Evolutionary conservation across 53 echinoderm and acorn worm species (phyloP).

Genomic region (Actinopyga echinites): DNA sequence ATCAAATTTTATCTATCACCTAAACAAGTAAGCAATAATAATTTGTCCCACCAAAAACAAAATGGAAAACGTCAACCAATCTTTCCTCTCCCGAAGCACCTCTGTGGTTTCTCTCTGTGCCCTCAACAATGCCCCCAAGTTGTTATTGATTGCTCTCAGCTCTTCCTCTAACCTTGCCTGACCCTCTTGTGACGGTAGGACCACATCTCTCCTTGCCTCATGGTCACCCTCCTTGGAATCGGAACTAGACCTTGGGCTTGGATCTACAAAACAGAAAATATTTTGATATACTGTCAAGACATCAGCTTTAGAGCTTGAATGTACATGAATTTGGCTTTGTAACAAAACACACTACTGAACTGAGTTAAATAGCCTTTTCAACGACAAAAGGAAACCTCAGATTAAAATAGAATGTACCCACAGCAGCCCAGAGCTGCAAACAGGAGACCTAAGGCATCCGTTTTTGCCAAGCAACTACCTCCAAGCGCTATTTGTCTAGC

Average conservation of each 20-base stretch:
- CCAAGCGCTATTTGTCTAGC: no score
- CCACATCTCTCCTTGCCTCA: conserved; percentile 27
- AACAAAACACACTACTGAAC: no score
- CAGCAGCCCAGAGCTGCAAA: no score
- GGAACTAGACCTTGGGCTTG: conserved; percentile 52
- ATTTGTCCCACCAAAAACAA: conserved; percentile 51
- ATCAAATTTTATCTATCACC: background rate
- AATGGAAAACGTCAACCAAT: conserved; percentile 47
- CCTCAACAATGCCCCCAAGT: conserved; percentile 57
- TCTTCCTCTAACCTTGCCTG: conserved; percentile 72
- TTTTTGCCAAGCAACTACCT: no score
- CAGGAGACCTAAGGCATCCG: no score
- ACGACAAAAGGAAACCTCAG: no score
- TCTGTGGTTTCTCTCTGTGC: background rate
- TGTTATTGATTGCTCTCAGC: conserved; percentile 74
- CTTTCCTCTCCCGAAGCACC: conserved; percentile 19
- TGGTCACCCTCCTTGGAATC: background rate
- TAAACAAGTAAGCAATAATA: conserved; percentile 47
- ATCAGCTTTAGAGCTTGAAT: background rate
- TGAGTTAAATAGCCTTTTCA: no score
- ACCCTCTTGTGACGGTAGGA: conserved; percentile 71
- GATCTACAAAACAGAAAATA: conserved; percentile 22
- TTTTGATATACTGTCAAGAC: background rate
- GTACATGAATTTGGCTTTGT: background rate
- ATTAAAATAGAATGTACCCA: no score